phyloP scores from a whole-genome alignment of 2,797 vertebrate species.

The Taeniopygia guttata region DNA sequence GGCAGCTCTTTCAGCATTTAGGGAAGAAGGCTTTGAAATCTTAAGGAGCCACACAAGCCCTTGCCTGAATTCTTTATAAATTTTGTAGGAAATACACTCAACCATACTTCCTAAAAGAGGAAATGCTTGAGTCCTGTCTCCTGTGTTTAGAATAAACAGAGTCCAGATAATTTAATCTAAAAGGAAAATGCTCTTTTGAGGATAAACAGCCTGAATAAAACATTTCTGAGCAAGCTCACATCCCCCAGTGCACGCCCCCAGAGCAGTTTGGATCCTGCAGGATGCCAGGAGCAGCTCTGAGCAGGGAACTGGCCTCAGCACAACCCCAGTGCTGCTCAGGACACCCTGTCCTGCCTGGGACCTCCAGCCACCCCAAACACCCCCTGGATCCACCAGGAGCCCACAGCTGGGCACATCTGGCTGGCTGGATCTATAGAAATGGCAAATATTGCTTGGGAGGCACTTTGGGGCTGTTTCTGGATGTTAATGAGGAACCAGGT shows the following conservation, averaged over 20 bases:
- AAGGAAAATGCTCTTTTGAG: conserved; percentile 50
- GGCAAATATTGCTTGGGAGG: not conserved
- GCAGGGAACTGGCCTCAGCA: not conserved
- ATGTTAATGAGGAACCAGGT: not conserved
- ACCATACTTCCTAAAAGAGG: conserved; percentile 30
- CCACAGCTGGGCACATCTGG: not conserved
- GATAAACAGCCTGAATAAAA: conserved; percentile 67
- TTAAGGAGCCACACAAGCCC: not conserved
- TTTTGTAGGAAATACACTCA: conserved; percentile 31
- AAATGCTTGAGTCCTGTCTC: conserved; percentile 40
- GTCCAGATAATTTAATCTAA: conserved; percentile 63
- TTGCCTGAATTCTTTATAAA: conserved; percentile 28
- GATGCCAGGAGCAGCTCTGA: not conserved
- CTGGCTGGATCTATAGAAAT: not conserved
- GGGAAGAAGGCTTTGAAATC: not conserved
- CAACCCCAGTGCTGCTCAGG: not conserved
- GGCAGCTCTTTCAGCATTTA: not conserved
- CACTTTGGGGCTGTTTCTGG: not conserved
- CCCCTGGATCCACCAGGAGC: not conserved
- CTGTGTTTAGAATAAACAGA: conserved; percentile 63
- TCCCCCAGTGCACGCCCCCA: no score
- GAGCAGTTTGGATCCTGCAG: conserved; percentile 2
- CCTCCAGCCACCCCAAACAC: not conserved
- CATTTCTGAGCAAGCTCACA: conserved; percentile 2
- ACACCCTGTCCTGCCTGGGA: not conserved